Evolutionary conservation across 2,113 vertebrate species (phyloP).

Genomic region (Burhinus bistriatus): DNA sequence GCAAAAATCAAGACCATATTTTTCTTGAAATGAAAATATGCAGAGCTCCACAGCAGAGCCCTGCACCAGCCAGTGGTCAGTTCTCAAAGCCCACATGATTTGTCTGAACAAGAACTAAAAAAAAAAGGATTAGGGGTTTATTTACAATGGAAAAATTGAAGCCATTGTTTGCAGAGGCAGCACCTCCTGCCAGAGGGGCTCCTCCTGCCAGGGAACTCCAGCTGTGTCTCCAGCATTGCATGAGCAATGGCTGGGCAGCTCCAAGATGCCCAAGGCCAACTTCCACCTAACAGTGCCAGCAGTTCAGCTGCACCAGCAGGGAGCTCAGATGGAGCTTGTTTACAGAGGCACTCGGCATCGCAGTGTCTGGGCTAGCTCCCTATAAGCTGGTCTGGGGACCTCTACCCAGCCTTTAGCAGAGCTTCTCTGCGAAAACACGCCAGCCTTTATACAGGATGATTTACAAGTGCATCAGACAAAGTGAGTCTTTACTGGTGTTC

Average conservation of each 20-base stretch:
- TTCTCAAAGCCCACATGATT: background rate
- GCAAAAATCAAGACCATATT: background rate
- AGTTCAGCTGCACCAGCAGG: background rate
- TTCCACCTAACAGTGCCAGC: background rate
- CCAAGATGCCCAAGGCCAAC: background rate
- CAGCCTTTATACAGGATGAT: background rate
- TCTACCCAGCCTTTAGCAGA: background rate
- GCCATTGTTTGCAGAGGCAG: background rate
- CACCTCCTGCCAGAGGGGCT: background rate
- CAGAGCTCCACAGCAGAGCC: background rate
- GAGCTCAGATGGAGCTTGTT: background rate
- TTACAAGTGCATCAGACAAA: background rate
- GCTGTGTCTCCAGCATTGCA: background rate
- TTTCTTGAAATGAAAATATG: background rate
- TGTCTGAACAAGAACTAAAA: background rate
- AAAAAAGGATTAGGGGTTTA: background rate
- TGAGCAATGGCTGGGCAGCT: background rate
- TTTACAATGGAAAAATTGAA: conserved; percentile 31
- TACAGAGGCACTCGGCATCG: background rate
- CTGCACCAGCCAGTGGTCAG: background rate
- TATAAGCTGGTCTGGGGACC: background rate
- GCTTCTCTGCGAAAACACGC: background rate
- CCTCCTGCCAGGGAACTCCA: conserved; percentile 16
- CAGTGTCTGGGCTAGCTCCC: accelerated
- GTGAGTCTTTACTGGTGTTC: background rate